phyloP scores from a whole-genome alignment of 2,113 vertebrate species.

The Tetrax tetrax region DNA sequence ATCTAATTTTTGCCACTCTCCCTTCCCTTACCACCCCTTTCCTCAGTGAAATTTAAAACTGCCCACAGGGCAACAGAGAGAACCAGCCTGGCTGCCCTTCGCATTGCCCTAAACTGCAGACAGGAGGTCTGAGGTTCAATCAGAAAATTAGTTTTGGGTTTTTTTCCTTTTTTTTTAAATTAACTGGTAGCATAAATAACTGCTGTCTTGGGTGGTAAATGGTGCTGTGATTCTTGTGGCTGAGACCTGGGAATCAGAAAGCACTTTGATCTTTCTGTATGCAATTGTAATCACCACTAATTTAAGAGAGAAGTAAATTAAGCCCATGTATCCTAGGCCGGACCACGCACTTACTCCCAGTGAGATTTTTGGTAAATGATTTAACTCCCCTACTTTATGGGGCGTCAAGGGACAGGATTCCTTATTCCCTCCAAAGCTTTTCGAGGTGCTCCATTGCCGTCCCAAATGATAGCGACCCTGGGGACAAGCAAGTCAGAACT shows the following conservation, averaged over 20 bases:
- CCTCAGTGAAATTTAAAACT: constrained; percentile 46
- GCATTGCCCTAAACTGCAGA: neutral
- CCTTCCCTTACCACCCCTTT: neutral
- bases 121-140: neutral
- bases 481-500: neutral
- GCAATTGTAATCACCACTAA: neutral
- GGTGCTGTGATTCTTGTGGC: neutral
- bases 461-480: neutral
- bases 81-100: neutral
- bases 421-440: neutral
- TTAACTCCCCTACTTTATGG: neutral
- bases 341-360: neutral
- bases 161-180: neutral
- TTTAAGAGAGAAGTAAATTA: neutral
- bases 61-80: neutral
- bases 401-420: neutral
- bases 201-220: neutral
- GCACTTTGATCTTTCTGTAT: neutral
- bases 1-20: constrained; percentile 38
- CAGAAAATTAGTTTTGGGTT: neutral
- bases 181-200: neutral
- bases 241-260: neutral
- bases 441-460: neutral
- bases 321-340: neutral
- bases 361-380: neutral